Evolutionary conservation across 2,113 vertebrate genomes (phyloP).

Genomic region (Carollia perspicillata): DNA sequence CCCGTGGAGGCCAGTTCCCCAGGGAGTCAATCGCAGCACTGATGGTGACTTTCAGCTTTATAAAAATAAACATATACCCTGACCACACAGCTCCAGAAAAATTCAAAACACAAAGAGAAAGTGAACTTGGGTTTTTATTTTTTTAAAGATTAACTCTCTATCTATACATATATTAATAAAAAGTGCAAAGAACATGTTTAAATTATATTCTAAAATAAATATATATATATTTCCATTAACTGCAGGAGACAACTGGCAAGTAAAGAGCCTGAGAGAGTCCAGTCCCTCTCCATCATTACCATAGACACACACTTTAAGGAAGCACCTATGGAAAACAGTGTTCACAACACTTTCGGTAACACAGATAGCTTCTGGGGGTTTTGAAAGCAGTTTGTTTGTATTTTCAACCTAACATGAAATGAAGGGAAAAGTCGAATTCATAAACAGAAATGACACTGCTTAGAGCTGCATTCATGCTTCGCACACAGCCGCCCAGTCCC

Average conservation of each 20-base stretch:
- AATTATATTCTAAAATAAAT: constrained; percentile 76
- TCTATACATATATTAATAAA: constrained; percentile 78
- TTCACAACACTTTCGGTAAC: constrained; percentile 73
- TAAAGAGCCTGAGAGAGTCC: constrained; percentile 67
- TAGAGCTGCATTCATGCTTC: not conserved
- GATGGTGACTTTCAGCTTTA: constrained; percentile 30
- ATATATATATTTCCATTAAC: constrained; percentile 73
- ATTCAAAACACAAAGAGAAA: constrained; percentile 73
- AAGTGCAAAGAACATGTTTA: constrained; percentile 81
- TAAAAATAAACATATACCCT: constrained; percentile 15
- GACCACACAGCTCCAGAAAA: constrained; percentile 31
- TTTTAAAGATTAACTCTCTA: constrained; percentile 72
- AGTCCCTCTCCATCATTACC: constrained; percentile 62
- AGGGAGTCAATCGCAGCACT: constrained; percentile 60
- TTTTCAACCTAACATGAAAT: constrained; percentile 55
- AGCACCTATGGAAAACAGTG: constrained; percentile 65
- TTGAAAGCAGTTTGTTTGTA: constrained; percentile 63
- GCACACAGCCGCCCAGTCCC: not conserved
- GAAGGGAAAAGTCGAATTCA: constrained; percentile 45
- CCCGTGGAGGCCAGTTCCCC: constrained; percentile 43
- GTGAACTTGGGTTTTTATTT: constrained; percentile 75
- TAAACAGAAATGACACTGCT: not conserved
- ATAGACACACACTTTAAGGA: constrained; percentile 67
- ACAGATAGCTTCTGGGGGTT: constrained; percentile 68
- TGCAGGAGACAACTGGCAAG: constrained; percentile 77